Percentiles rank a stretch among this genome's conserved stretches.
Conservation (phyloP, 2,797 vertebrate species). For the Hydrophis major region DNA sequence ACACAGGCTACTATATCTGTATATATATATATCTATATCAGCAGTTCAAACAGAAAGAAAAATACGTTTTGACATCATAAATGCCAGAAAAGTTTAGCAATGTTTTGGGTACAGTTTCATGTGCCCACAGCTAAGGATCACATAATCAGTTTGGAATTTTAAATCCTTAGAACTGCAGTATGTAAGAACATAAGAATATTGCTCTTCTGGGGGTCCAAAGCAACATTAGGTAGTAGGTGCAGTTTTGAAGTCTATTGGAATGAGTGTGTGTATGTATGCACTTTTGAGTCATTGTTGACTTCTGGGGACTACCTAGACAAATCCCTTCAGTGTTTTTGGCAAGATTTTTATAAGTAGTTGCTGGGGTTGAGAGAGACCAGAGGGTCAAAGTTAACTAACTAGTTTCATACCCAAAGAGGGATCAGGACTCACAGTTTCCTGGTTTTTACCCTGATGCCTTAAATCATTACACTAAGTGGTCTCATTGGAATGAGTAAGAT, state of each 20-base stretch:
- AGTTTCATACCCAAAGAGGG: not conserved
- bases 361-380: not conserved
- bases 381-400: not conserved
- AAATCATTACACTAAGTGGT: not conserved
- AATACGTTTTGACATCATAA: conserved; percentile 64
- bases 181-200: conserved; percentile 41
- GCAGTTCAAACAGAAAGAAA: conserved; percentile 66
- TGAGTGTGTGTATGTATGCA: not conserved
- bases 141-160: conserved; percentile 51
- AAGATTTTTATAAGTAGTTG: not conserved
- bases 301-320: not conserved
- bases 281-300: not conserved
- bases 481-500: conserved; percentile 18
- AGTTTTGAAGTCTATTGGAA: conserved; percentile 27
- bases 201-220: conserved; percentile 43
- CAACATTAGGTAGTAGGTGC: conserved; percentile 19
- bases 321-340: not conserved
- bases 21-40: conserved; percentile 46
- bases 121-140: conserved; percentile 43
- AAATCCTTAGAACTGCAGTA: conserved; percentile 38
- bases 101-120: conserved; percentile 41
- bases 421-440: not conserved
- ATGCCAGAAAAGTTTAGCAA: conserved; percentile 73
- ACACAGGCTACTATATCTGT: conserved; percentile 49
- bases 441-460: not conserved